These are phyloP conservation scores for Cygnus atratus DNA, from an alignment of 2,113 vertebrate genomes.

Conservation along the genomic window DNA sequence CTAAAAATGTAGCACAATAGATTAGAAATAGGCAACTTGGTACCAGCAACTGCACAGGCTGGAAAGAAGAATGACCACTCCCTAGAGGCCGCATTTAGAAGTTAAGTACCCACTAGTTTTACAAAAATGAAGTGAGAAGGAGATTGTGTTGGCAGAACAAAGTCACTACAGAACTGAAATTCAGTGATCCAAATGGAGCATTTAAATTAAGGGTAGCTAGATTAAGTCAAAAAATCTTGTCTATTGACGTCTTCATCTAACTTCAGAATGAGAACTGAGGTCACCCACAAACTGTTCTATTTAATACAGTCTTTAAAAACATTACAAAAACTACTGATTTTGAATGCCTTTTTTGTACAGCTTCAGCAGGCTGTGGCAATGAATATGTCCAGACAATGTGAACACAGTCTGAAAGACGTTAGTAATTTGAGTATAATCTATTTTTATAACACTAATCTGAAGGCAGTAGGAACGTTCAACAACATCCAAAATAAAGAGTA, in stretches of 20 bases:
- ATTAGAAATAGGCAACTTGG: not conserved
- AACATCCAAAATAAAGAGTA: constrained; percentile 54
- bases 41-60: not conserved
- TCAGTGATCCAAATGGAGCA: not conserved
- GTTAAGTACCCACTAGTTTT: not conserved
- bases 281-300: not conserved
- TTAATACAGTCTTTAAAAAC: not conserved
- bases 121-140: constrained; percentile 26
- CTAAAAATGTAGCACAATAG: constrained; percentile 52
- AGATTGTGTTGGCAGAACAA: constrained; percentile 31
- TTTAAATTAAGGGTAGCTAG: constrained; percentile 17
- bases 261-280: constrained; percentile 3
- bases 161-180: constrained; percentile 35
- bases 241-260: constrained; percentile 15
- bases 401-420: constrained; percentile 24
- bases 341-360: constrained; percentile 46
- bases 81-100: not conserved
- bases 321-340: constrained; percentile 6
- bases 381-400: not conserved
- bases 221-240: not conserved
- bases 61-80: constrained; percentile 22
- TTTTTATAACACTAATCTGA: constrained; percentile 37
- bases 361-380: not conserved
- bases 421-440: constrained; percentile 43
- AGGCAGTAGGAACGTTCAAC: constrained; percentile 23